phyloP scores from a whole-genome alignment of 2,797 vertebrate genomes.

The Gymnoscopelus braueri region DNA sequence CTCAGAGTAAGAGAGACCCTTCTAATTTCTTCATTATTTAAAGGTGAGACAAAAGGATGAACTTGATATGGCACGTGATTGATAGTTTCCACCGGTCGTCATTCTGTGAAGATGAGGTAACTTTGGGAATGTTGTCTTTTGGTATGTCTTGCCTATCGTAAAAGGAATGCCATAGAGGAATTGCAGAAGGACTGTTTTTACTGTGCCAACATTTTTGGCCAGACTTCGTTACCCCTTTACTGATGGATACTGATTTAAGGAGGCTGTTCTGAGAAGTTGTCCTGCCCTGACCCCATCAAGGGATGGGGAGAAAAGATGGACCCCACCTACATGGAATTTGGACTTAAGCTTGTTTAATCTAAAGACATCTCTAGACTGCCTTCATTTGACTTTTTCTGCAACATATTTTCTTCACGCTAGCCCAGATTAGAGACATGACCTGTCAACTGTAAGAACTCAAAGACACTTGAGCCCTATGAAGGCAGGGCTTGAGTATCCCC shows the following conservation, averaged over 20 bases:
- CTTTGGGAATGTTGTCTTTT: slow-evolving; percentile 8
- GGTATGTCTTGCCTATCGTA: slow-evolving; percentile 32
- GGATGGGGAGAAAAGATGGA: slow-evolving; percentile 23
- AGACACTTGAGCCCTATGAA: slow-evolving; percentile 26
- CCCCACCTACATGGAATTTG: slow-evolving; percentile 16
- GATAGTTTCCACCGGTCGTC: slow-evolving; percentile 11
- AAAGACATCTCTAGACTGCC: slow-evolving; percentile 8
- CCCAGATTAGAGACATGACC: slow-evolving; percentile 10
- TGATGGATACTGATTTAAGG: slow-evolving; percentile 31
- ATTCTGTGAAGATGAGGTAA: slow-evolving; percentile 32
- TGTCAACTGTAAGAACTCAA: slow-evolving; percentile 28
- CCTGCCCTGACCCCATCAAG: slow-evolving; percentile 21
- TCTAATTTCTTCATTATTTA: slow-evolving; percentile 6
- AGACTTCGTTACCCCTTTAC: slow-evolving; percentile 37
- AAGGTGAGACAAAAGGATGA: background rate
- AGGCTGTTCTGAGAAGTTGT: slow-evolving; percentile 30
- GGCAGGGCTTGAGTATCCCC: slow-evolving; percentile 30
- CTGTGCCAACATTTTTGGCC: slow-evolving; percentile 45
- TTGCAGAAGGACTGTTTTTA: slow-evolving; percentile 20
- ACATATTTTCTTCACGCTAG: slow-evolving; percentile 10
- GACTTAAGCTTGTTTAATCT: slow-evolving; percentile 17
- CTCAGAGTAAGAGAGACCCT: slow-evolving; percentile 13
- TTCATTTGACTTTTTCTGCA: slow-evolving; percentile 8
- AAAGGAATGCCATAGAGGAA: slow-evolving; percentile 33
- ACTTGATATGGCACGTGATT: slow-evolving; percentile 8